Conservation (phyloP, 2,888 invertebrate genomes). For the Cantharis rustica region DNA sequence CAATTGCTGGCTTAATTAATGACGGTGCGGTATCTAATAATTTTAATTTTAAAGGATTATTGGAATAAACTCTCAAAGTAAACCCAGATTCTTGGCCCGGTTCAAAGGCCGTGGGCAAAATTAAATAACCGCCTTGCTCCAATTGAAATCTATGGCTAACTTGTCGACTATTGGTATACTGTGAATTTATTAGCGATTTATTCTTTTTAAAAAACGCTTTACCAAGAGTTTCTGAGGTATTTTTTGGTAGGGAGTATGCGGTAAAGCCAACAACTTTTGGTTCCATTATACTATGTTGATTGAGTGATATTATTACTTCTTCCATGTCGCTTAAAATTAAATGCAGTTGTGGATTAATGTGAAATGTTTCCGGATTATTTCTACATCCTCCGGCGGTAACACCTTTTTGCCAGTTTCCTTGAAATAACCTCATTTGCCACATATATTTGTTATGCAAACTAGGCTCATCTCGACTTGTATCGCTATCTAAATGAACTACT, state of each 20-base stretch:
- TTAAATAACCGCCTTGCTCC: constrained; percentile 80
- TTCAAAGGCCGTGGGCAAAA: constrained; percentile 90
- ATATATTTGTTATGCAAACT: constrained; percentile 77
- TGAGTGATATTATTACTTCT: constrained; percentile 81
- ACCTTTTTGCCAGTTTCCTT: constrained; percentile 85
- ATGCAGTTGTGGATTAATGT: constrained; percentile 90
- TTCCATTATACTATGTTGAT: constrained; percentile 89
- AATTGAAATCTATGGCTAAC: constrained; percentile 70
- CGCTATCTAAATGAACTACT: constrained; percentile 83
- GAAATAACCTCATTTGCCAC: constrained; percentile 87
- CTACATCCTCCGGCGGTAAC: constrained; percentile 90
- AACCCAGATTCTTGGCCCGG: constrained; percentile 89
- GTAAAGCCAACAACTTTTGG: constrained; percentile 93
- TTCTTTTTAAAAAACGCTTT: constrained; percentile 83
- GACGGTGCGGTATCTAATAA: constrained; percentile 71
- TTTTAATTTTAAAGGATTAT: constrained; percentile 76
- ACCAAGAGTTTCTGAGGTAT: constrained; percentile 74
- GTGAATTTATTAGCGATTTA: constrained; percentile 85
- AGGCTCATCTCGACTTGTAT: constrained; percentile 84
- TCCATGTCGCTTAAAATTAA: constrained; percentile 78
- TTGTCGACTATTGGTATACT: constrained; percentile 90
- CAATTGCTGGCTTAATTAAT: constrained; percentile 72
- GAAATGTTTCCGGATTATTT: constrained; percentile 89
- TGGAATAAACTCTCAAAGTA: constrained; percentile 80
- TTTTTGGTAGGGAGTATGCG: constrained; percentile 75